Percentiles rank a stretch among this genome's conserved stretches.
Conservation (phyloP, 2,797 vertebrate genomes). For the Gambelia wislizenii region DNA sequence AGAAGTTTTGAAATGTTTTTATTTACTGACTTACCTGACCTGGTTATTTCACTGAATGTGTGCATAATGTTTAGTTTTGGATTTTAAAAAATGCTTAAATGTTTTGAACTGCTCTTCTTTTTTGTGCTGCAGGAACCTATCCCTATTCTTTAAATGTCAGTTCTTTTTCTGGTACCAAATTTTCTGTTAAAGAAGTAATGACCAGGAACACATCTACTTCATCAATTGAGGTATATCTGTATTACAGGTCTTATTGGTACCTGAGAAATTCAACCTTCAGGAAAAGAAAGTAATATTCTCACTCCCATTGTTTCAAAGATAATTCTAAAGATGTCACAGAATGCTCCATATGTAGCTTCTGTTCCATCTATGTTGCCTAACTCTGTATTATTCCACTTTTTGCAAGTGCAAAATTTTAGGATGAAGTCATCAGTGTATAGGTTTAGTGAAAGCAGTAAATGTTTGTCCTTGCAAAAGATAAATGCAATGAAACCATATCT, state of each 20-base stretch:
- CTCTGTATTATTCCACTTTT: background rate
- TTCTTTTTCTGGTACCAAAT: too few relatives aligned
- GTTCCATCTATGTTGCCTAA: background rate
- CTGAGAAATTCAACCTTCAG: background rate
- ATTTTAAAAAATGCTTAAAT: too few relatives aligned
- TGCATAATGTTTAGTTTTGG: too few relatives aligned
- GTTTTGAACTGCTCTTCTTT: too few relatives aligned
- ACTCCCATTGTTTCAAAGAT: background rate
- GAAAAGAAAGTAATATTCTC: background rate
- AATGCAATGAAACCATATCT: background rate
- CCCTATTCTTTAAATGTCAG: too few relatives aligned
- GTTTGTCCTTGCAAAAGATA: background rate
- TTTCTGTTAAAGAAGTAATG: too few relatives aligned
- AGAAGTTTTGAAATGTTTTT: too few relatives aligned
- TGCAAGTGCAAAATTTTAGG: background rate
- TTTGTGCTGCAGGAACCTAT: too few relatives aligned
- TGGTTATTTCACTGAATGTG: too few relatives aligned
- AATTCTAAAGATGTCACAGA: background rate
- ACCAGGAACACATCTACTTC: too few relatives aligned
- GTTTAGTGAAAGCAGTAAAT: slow-evolving; percentile 3
- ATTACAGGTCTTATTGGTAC: background rate
- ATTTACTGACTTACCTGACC: too few relatives aligned
- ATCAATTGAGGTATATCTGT: too few relatives aligned
- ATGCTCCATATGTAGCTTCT: background rate
- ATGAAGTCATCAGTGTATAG: background rate